Conservation (phyloP, 2,888 invertebrate species). For the Pachycephus smyrnensis region DNA sequence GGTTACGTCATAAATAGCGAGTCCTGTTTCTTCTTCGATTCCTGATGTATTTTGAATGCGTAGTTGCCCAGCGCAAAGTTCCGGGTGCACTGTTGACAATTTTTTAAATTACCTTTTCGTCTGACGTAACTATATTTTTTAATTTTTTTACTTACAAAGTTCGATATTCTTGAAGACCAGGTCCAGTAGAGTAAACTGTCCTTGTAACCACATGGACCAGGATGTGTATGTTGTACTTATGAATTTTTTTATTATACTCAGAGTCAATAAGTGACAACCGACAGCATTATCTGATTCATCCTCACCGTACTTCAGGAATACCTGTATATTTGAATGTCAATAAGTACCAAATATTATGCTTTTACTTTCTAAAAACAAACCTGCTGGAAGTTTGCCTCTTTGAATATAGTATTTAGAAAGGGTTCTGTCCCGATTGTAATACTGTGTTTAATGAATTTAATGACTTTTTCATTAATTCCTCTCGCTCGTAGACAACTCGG, state of each 20-base stretch:
- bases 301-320: constrained; percentile 44
- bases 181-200: constrained; percentile 43
- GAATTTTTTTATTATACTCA: constrained; percentile 50
- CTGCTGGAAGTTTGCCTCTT: constrained; percentile 39
- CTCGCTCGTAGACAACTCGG: constrained; percentile 23
- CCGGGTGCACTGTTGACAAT: constrained; percentile 41
- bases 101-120: not conserved
- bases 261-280: constrained; percentile 50
- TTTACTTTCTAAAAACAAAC: constrained; percentile 26
- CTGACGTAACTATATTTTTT: constrained; percentile 1
- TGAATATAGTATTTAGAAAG: constrained; percentile 39
- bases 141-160: constrained; percentile 6
- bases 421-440: constrained; percentile 35
- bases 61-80: constrained; percentile 43
- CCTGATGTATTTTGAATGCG: constrained; percentile 32
- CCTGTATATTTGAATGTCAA: constrained; percentile 30
- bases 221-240: constrained; percentile 10
- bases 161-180: constrained; percentile 39
- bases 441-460: constrained; percentile 36
- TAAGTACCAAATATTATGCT: not conserved
- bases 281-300: constrained; percentile 31
- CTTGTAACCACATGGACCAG: constrained; percentile 18
- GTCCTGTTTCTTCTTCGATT: constrained; percentile 28
- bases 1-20: constrained; percentile 53
- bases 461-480: constrained; percentile 29